phyloP scores from a whole-genome alignment of 2,113 vertebrate genomes.

The Ageneiosus marmoratus region DNA sequence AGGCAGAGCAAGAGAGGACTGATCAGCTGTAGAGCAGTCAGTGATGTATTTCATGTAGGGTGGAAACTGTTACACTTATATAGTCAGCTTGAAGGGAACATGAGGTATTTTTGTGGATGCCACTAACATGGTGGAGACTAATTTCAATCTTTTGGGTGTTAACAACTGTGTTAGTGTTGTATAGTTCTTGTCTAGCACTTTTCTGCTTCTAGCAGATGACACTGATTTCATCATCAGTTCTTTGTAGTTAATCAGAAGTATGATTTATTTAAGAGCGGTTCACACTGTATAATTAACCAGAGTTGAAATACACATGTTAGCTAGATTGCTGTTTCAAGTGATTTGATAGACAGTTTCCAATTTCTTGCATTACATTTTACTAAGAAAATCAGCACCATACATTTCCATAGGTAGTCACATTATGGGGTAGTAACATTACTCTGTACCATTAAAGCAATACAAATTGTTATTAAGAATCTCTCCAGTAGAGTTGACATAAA shows the following conservation, averaged over 20 bases:
- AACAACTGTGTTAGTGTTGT: neutral
- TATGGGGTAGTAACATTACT: neutral
- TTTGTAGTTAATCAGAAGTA: neutral
- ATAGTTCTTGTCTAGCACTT: slow-evolving; percentile 9
- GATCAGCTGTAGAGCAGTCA: neutral
- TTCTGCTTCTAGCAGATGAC: neutral
- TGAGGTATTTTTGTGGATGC: slow-evolving; percentile 7
- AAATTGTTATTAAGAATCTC: neutral
- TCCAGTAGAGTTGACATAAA: neutral
- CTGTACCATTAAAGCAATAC: neutral
- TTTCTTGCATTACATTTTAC: neutral
- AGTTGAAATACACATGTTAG: neutral
- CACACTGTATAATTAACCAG: slow-evolving; percentile 1
- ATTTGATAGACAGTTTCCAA: neutral
- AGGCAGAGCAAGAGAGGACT: neutral
- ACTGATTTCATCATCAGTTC: neutral
- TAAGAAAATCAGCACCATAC: neutral
- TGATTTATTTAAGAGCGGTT: neutral
- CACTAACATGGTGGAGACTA: neutral
- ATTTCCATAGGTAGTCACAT: neutral
- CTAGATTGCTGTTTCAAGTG: neutral
- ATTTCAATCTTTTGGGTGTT: neutral
- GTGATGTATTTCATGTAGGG: neutral
- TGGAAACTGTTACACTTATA: neutral
- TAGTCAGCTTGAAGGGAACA: neutral